A percentile compares a stretch with the other conserved stretches of the same genome.
phyloP scores from a whole-genome alignment of 2,113 vertebrate genomes.

The Paraplagusia blochii region DNA sequence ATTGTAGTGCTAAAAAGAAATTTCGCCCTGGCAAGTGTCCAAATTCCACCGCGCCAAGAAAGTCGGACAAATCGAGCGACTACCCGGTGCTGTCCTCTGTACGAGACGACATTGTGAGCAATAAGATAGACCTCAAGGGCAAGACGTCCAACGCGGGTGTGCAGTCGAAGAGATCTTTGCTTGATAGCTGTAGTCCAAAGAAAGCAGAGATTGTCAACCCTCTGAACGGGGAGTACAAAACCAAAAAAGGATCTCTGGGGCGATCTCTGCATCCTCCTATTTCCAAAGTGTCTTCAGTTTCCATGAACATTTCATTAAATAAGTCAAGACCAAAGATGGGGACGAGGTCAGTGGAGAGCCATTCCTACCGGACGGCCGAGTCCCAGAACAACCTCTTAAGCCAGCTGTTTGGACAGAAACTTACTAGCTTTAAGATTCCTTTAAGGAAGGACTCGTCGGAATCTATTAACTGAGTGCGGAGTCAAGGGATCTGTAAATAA shows the following conservation, averaged over 20 bases:
- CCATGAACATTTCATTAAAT: slow-evolving; percentile 78
- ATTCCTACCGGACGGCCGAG: slow-evolving; percentile 86
- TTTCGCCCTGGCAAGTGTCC: slow-evolving; percentile 71
- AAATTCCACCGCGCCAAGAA: slow-evolving; percentile 61
- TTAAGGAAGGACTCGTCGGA: slow-evolving; percentile 90
- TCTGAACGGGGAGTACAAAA: slow-evolving; percentile 77
- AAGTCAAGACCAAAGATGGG: slow-evolving; percentile 73
- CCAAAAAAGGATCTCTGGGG: slow-evolving; percentile 78
- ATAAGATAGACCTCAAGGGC: slow-evolving; percentile 76
- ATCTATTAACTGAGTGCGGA: slow-evolving; percentile 76
- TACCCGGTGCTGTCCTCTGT: slow-evolving; percentile 76
- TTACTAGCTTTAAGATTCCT: slow-evolving; percentile 99
- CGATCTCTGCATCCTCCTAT: slow-evolving; percentile 76
- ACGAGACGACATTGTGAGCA: slow-evolving; percentile 80
- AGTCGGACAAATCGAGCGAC: slow-evolving; percentile 71
- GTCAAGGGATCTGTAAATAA: slow-evolving; percentile 66
- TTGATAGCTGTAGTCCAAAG: slow-evolving; percentile 77
- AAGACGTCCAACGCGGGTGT: slow-evolving; percentile 65
- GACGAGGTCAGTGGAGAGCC: slow-evolving; percentile 72
- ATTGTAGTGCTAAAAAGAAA: slow-evolving; percentile 81
- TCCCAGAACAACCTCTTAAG: slow-evolving; percentile 95
- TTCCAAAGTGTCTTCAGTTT: slow-evolving; percentile 77
- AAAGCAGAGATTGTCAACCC: slow-evolving; percentile 74
- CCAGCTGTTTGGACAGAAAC: slow-evolving; percentile 95
- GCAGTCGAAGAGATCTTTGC: slow-evolving; percentile 73